These are phyloP conservation scores for Upupa epops DNA, from an alignment of 2,113 vertebrate genomes.

Conservation along the genomic window DNA sequence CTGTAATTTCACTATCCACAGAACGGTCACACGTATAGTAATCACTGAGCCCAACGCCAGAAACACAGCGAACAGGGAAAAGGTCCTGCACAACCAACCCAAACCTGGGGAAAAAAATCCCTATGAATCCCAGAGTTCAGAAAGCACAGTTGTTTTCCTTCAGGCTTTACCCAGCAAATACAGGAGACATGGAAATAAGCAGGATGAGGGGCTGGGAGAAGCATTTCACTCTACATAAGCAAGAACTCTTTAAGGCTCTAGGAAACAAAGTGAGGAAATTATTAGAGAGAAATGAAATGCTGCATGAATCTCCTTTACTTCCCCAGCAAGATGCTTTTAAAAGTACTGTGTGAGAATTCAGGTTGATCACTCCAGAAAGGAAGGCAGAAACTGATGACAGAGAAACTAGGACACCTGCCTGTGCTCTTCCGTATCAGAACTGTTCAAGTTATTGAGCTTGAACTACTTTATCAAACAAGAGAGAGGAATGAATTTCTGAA, in stretches of 20 bases:
- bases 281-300: background rate
- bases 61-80: background rate
- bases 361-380: background rate
- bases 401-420: background rate
- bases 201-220: background rate
- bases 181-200: background rate
- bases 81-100: background rate
- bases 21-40: background rate
- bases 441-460: background rate
- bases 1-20: background rate
- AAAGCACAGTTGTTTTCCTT: background rate
- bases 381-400: background rate
- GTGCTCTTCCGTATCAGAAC: background rate
- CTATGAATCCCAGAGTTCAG: background rate
- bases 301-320: background rate
- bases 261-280: background rate
- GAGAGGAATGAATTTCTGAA: background rate
- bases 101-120: background rate
- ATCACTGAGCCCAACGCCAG: background rate
- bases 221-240: background rate
- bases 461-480: background rate
- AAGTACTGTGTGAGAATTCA: background rate
- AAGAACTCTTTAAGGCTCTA: background rate
- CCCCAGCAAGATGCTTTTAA: background rate
- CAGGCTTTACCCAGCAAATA: slow-evolving; percentile 28